Base-by-base conservation (phyloP, 2,888 invertebrate species). In the Caenorhabditis sp. region DNA sequence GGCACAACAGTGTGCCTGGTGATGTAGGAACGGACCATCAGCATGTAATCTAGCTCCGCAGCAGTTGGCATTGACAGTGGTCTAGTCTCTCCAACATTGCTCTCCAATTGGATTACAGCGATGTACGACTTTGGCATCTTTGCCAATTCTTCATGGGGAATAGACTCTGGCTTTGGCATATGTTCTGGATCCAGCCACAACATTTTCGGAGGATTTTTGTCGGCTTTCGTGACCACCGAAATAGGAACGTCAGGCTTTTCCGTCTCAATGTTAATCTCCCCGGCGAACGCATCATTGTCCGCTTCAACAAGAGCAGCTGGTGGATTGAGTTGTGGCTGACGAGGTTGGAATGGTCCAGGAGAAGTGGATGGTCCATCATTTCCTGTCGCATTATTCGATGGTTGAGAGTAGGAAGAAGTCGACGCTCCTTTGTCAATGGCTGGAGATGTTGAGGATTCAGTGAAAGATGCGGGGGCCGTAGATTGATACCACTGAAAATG, bases 71-170 rank as follows among this genome's bases (percentile, higher is more conserved):
- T 2, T 2, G 3, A 8, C 26, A 10, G 14, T 2, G 12, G 1
- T 8, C 14, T 5, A 14, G 24, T 26, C 2, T 54, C 26, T 14
- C 14, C 26, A 1, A 26, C 24, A 12, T 24, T 24, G 12, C 26
- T 0, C 14, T 54, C 22, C 14, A 35, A n/a, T 8, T 14, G 12
- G 44, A 73, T 73, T 19, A 6, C 38, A 0, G 35, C 38, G 12
- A 61, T 24, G 31, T 73, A 73, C 14, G 61, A 61, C 0, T 22
- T 24, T 24, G 73, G 73, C 73, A 73, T 73, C n/a, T 73, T 73
- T 1, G 7, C 8, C 8, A 49, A 16, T 22, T 73, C 73, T 1
- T 10, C 26, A 2, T 22, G n/a, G 2, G 22, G 10, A 1, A 76
- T 59, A 10, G 22, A 2, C 0, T 41, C 19, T 3, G 68, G n/a